Evolutionary conservation across 2,113 vertebrate species (phyloP).

Genomic region (Thalassoma bifasciatum): DNA sequence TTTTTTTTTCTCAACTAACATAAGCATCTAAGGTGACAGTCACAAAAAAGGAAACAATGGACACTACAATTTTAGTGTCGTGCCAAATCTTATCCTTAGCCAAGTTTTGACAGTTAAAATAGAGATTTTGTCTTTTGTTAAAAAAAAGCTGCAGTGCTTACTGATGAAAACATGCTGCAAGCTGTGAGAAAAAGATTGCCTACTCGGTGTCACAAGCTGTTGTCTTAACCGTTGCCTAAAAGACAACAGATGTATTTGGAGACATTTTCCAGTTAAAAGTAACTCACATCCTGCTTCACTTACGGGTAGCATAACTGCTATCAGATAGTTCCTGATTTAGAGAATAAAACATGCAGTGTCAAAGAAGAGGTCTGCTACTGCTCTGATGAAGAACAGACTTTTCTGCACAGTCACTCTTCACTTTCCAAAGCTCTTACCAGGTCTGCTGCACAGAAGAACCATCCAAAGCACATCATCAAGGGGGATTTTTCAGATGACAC

Average conservation of each 20-base stretch:
- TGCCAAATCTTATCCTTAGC: no score
- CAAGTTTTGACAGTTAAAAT: no score
- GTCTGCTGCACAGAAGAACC: constrained; percentile 10
- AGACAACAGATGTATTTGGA: constrained; percentile 30
- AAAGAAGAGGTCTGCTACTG: constrained; percentile 51
- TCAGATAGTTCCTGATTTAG: constrained; percentile 34
- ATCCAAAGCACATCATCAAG: constrained; percentile 40
- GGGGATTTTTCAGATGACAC: constrained; percentile 44
- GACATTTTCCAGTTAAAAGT: constrained; percentile 18
- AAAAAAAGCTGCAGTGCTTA: no score
- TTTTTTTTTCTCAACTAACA: no score
- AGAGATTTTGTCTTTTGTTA: no score
- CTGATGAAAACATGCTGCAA: no score
- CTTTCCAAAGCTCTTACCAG: constrained; percentile 24
- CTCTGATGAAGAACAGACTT: constrained; percentile 64
- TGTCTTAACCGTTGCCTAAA: background rate
- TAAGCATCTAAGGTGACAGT: no score
- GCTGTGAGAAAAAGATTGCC: no score
- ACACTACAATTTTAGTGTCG: no score
- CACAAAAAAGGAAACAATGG: no score
- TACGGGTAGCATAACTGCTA: constrained; percentile 17
- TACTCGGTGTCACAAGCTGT: constrained; percentile 15
- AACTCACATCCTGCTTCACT: constrained; percentile 23
- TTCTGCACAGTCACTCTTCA: constrained; percentile 11
- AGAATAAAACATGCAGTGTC: constrained; percentile 30